Evolutionary conservation across 37 sponge, comb jelly and placozoan species (phyloP).

Genomic region (Amphimedon queenslandica): DNA sequence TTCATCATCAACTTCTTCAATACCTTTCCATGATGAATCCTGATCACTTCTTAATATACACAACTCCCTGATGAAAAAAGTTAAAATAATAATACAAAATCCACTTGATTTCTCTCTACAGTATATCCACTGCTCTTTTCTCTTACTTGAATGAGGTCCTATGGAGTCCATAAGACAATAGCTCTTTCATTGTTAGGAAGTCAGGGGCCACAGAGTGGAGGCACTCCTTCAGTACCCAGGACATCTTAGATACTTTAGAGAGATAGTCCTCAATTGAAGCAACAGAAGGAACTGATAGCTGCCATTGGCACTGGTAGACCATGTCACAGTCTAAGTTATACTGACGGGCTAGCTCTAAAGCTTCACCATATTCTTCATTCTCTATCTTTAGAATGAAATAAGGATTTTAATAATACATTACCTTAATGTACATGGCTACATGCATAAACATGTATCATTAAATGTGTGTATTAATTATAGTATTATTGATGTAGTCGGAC

Average conservation of each 20-base stretch:
- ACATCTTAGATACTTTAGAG: conserved; percentile 43
- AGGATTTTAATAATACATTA: too few species aligned
- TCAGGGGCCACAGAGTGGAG: conserved; percentile 37
- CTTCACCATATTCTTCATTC: conserved; percentile 74
- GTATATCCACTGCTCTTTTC: too few species aligned
- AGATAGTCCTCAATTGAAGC: conserved; percentile 73
- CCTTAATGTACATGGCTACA: too few species aligned
- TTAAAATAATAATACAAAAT: too few species aligned
- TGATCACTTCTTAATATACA: background rate
- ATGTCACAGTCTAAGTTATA: conserved; percentile 72
- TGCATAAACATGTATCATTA: too few species aligned
- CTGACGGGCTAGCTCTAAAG: conserved; percentile 57
- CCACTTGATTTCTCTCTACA: too few species aligned
- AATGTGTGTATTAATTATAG: too few species aligned
- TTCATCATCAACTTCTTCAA: background rate
- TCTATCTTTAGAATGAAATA: conserved; percentile 43
- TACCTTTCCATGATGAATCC: too few species aligned
- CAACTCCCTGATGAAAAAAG: too few species aligned
- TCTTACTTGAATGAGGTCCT: conserved; percentile 57
- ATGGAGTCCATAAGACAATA: conserved; percentile 60
- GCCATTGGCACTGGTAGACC: conserved; percentile 80
- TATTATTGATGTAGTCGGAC: too few species aligned
- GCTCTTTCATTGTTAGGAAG: conserved; percentile 39
- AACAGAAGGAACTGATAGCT: conserved; percentile 20
- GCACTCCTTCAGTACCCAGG: conserved; percentile 73